Conservation (phyloP, 2,888 invertebrate genomes). For the Phrixothrix hirtus region DNA sequence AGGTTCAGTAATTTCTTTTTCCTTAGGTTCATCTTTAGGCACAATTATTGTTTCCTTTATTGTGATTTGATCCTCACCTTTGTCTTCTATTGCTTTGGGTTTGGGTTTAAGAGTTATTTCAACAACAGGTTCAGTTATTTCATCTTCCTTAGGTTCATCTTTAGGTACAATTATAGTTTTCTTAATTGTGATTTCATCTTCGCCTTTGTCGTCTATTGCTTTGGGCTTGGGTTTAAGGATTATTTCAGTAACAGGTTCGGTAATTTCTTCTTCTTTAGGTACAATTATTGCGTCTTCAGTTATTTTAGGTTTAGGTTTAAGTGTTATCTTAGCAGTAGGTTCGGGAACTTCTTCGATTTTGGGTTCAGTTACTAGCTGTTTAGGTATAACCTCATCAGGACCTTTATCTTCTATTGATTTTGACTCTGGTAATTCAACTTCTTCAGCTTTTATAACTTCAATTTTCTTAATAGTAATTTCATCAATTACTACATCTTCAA, state of each 20-base stretch:
- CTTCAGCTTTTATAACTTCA: not conserved
- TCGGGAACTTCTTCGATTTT: constrained; percentile 36
- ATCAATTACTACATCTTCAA: constrained; percentile 51
- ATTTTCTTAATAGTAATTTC: constrained; percentile 69
- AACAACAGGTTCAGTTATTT: constrained; percentile 17
- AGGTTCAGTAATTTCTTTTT: constrained; percentile 39
- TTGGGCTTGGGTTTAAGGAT: constrained; percentile 38
- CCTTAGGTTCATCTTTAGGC: constrained; percentile 34
- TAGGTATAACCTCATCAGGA: too few species aligned
- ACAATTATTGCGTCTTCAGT: constrained; percentile 28
- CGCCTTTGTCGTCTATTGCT: constrained; percentile 50
- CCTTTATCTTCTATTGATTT: too few species aligned
- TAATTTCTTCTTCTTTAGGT: constrained; percentile 41
- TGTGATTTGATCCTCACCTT: constrained; percentile 30
- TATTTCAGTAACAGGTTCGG: constrained; percentile 41
- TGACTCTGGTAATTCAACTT: too few species aligned
- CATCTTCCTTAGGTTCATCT: constrained; percentile 39
- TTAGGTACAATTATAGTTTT: constrained; percentile 41
- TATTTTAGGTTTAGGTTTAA: constrained; percentile 11
- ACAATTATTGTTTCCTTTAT: constrained; percentile 36
- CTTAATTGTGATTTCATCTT: constrained; percentile 56
- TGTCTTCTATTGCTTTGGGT: constrained; percentile 55
- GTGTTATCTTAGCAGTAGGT: not conserved
- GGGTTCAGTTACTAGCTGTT: too few species aligned
- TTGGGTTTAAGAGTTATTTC: constrained; percentile 55